These are phyloP conservation scores for Pristis pectinata DNA, from an alignment of 2,797 vertebrate species.

Conservation along the genomic window DNA sequence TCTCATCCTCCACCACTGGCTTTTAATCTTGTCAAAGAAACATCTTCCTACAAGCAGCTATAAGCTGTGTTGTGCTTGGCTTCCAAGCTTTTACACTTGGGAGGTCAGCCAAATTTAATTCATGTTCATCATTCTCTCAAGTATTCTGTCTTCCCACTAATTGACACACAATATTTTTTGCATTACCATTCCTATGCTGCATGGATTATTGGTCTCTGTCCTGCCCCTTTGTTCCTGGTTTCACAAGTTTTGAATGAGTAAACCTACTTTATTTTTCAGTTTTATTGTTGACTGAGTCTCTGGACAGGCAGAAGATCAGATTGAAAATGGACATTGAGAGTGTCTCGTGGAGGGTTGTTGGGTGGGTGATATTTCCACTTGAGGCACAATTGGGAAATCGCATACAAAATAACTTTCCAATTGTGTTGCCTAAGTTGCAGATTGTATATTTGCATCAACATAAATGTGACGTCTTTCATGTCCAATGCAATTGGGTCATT, in stretches of 20 bases:
- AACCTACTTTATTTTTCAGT: not conserved
- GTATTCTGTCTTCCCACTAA: not conserved
- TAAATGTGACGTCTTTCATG: too few species aligned
- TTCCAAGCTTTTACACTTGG: not conserved
- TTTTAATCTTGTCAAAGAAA: not conserved
- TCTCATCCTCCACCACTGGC: not conserved
- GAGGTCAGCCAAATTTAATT: not conserved
- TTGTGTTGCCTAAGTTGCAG: too few species aligned
- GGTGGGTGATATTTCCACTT: too few species aligned
- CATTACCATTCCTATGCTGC: too few species aligned
- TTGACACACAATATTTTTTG: not conserved
- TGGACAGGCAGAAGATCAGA: not conserved
- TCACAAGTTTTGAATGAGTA: not conserved
- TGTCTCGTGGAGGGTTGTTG: too few species aligned
- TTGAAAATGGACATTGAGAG: not conserved
- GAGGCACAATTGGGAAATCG: too few species aligned
- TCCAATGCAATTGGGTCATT: too few species aligned
- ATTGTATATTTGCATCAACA: too few species aligned
- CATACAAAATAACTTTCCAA: too few species aligned
- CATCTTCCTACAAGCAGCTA: not conserved
- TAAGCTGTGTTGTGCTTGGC: not conserved
- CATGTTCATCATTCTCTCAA: not conserved
- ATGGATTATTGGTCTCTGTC: not conserved
- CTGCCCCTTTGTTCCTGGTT: not conserved
- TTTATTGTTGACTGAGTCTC: not conserved